phyloP scores from a whole-genome alignment of 2,888 invertebrate species.

The Dasypolia templi region DNA sequence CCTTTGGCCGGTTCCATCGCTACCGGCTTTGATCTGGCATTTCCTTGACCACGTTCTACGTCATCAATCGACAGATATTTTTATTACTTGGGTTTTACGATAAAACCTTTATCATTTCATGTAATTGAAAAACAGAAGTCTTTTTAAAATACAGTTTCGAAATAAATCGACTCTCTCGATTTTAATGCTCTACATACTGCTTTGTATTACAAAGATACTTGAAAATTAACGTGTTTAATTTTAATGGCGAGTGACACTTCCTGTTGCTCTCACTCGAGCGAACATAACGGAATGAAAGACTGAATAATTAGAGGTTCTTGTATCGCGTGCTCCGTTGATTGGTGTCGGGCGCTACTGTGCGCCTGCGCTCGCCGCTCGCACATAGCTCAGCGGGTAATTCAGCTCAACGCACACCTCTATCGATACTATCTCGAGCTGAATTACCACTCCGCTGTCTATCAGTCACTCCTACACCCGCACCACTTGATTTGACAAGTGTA shows the following conservation, averaged over 20 bases:
- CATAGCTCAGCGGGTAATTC: conserved; percentile 70
- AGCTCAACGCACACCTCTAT: conserved; percentile 76
- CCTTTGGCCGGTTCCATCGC: conserved; percentile 37
- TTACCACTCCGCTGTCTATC: conserved; percentile 79
- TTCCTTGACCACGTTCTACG: conserved; percentile 3
- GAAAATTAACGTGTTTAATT: conserved; percentile 46
- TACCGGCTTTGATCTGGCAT: conserved; percentile 45
- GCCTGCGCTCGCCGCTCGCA: conserved; percentile 58
- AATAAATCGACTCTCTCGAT: conserved; percentile 7
- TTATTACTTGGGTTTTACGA: conserved; percentile 5
- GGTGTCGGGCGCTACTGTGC: conserved; percentile 81
- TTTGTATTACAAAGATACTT: conserved; percentile 15
- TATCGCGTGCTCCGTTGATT: conserved; percentile 71
- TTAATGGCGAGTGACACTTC: conserved; percentile 61
- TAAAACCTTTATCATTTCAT: neutral
- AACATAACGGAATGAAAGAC: conserved; percentile 75
- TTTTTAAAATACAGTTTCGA: neutral
- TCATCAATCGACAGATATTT: conserved; percentile 6
- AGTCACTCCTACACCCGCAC: conserved; percentile 70
- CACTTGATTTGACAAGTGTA: conserved; percentile 74
- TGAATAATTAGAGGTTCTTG: conserved; percentile 75
- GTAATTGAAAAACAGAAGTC: neutral
- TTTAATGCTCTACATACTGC: conserved; percentile 31
- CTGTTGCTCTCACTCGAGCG: conserved; percentile 60
- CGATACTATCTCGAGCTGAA: conserved; percentile 82